Percentiles rank a stretch among this genome's conserved stretches.
phyloP scores from a whole-genome alignment of 2,113 vertebrate genomes.

The Vidua macroura region DNA sequence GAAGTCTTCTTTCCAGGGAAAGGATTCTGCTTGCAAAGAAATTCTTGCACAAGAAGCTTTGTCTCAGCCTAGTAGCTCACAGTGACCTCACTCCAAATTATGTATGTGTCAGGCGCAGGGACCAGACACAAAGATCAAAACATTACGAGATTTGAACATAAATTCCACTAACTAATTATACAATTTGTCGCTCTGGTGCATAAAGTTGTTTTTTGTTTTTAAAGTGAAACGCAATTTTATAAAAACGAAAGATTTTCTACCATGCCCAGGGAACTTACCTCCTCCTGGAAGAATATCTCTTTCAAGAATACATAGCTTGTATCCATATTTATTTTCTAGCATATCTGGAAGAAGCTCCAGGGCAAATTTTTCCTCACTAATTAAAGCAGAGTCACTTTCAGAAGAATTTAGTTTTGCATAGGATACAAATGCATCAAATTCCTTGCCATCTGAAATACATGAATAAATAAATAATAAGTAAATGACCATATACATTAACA shows the following conservation, averaged over 20 bases:
- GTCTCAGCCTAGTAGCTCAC: background rate
- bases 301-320: slow-evolving; percentile 85
- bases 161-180: background rate
- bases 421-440: slow-evolving; percentile 88
- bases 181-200: background rate
- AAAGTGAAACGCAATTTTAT: background rate
- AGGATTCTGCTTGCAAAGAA: background rate
- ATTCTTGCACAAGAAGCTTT: background rate
- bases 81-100: background rate
- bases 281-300: slow-evolving; percentile 88
- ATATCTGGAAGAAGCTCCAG: slow-evolving; percentile 75
- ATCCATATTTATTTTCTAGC: slow-evolving; percentile 84
- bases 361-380: slow-evolving; percentile 73
- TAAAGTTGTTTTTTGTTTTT: background rate
- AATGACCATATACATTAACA: background rate
- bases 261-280: slow-evolving; percentile 68
- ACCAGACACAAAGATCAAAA: background rate
- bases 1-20: background rate
- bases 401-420: slow-evolving; percentile 67
- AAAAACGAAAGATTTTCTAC: background rate
- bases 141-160: background rate
- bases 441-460: slow-evolving; percentile 76
- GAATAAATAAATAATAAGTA: background rate
- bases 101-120: rapidly evolving
- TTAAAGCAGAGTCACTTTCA: background rate